Conservation (phyloP, 2,797 vertebrate species). For the Apogon hyalosoma region DNA sequence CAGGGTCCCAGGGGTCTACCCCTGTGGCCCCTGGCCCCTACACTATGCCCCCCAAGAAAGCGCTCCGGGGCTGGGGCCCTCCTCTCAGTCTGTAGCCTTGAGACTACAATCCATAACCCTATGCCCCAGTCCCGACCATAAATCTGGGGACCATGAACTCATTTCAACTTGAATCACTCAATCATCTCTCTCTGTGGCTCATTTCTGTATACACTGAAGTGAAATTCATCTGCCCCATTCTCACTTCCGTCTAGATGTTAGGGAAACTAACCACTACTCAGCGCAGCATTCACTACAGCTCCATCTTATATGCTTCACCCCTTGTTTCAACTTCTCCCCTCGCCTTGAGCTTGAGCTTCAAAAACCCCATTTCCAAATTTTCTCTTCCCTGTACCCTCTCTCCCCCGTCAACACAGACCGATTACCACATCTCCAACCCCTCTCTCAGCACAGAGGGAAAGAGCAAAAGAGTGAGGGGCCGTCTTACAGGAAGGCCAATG, state of each 20-base stretch:
- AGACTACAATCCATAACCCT: slow-evolving; percentile 50
- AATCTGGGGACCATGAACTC: slow-evolving; percentile 53
- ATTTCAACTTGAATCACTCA: slow-evolving; percentile 51
- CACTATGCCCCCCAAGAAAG: slow-evolving; percentile 63
- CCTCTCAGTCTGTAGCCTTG: slow-evolving; percentile 55
- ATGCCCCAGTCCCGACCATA: slow-evolving; percentile 36
- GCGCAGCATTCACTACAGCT: slow-evolving; percentile 38
- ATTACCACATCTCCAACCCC: slow-evolving; percentile 42
- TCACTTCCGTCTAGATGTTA: not conserved
- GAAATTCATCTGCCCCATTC: not conserved
- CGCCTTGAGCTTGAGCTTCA: slow-evolving; percentile 40
- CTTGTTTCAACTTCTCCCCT: slow-evolving; percentile 55
- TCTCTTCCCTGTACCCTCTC: slow-evolving; percentile 38
- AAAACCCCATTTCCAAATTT: slow-evolving; percentile 48
- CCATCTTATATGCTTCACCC: slow-evolving; percentile 46
- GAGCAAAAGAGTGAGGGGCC: slow-evolving; percentile 48
- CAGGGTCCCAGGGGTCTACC: slow-evolving; percentile 79
- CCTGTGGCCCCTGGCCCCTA: slow-evolving; percentile 76
- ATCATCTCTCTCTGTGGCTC: slow-evolving; percentile 17
- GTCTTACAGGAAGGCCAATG: slow-evolving; percentile 80
- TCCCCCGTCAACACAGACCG: slow-evolving; percentile 34
- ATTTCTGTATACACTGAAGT: not conserved
- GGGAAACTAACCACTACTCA: slow-evolving; percentile 41
- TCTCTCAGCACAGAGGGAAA: slow-evolving; percentile 33
- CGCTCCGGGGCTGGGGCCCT: slow-evolving; percentile 45